Evolutionary conservation across 2,113 vertebrate species (phyloP).

Genomic region (Hemibates koningsi): DNA sequence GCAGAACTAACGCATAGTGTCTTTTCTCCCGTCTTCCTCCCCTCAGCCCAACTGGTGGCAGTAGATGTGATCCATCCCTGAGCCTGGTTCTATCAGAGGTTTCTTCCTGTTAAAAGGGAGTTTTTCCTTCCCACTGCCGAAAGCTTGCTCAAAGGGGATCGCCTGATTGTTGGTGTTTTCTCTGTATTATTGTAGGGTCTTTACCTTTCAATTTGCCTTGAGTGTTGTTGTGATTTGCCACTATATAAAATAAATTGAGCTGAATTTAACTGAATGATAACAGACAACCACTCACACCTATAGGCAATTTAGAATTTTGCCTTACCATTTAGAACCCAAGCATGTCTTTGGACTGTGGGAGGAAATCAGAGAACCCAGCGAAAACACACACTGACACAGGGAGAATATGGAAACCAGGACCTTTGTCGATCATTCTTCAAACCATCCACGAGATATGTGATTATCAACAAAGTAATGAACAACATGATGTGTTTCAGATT

Average conservation of each 20-base stretch:
- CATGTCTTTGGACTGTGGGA: not conserved
- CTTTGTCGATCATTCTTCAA: fast-evolving
- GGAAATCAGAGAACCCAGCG: not conserved
- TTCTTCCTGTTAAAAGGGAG: not conserved
- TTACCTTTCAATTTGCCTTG: not conserved
- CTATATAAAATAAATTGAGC: not conserved
- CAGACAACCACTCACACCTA: fast-evolving
- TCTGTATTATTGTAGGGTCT: not conserved
- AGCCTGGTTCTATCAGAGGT: fast-evolving
- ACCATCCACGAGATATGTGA: not conserved
- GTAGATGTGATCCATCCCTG: not conserved
- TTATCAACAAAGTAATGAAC: not conserved
- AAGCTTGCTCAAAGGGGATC: not conserved
- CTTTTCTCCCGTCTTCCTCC: not conserved
- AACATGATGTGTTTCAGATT: not conserved
- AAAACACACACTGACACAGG: not conserved
- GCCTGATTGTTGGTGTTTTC: not conserved
- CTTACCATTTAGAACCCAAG: not conserved
- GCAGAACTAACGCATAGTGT: not conserved
- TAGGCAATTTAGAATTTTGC: not conserved
- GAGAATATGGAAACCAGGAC: not conserved
- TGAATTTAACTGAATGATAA: not conserved
- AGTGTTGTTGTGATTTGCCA: not conserved
- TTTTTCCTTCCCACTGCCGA: not conserved
- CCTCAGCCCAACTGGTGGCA: not conserved